Percentiles rank a stretch among this genome's conserved stretches.
Evolutionary conservation across 1,140 invertebrate genomes (phyloP).

Genomic region (Bombus balteatus): DNA sequence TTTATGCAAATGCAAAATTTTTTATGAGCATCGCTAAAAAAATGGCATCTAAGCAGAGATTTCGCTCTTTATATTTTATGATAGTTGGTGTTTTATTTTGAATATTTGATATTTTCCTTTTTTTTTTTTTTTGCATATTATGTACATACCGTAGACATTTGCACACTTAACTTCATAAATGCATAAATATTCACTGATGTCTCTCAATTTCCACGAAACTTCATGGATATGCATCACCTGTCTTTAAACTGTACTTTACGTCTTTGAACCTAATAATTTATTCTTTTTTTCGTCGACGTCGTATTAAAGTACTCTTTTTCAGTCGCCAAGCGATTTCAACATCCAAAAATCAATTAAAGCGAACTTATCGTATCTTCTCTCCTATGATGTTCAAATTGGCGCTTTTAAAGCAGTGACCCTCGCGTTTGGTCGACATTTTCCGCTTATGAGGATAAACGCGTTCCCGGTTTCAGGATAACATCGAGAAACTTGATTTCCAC

Average conservation of each 20-base stretch:
- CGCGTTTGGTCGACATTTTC: background rate
- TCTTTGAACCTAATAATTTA: background rate
- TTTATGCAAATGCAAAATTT: too few relatives aligned
- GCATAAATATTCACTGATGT: background rate
- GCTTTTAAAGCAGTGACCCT: background rate
- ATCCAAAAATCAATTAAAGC: too few relatives aligned
- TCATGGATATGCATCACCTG: background rate
- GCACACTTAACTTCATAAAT: background rate
- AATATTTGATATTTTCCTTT: background rate
- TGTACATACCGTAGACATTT: too few relatives aligned
- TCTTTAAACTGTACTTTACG: background rate
- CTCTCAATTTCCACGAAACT: background rate
- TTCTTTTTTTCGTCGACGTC: background rate
- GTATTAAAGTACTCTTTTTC: too few relatives aligned
- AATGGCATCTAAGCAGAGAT: background rate
- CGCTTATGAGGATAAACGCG: background rate
- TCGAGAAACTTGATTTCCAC: constrained; percentile 9
- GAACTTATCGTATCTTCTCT: too few relatives aligned
- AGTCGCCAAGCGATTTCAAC: too few relatives aligned
- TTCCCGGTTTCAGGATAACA: background rate
- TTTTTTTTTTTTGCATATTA: background rate
- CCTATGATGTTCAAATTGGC: too few relatives aligned
- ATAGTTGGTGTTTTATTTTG: background rate
- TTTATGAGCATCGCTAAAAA: too few relatives aligned
- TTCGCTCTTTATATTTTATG: background rate